Base-by-base conservation (phyloP, 2,797 vertebrate genomes). In the Toxotes lorentzi region DNA sequence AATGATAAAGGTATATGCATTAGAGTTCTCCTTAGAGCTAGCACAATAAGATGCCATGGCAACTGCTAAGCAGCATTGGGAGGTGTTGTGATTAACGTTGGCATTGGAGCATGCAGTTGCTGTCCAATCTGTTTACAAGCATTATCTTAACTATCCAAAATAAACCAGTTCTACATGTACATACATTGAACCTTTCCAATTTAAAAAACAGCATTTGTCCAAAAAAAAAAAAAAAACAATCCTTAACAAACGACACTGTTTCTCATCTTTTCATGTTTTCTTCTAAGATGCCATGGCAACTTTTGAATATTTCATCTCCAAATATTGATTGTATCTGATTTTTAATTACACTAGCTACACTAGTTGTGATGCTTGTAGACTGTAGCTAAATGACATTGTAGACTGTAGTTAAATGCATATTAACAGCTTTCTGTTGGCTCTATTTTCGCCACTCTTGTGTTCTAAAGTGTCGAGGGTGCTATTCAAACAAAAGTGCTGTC, bases 1-100 rank as follows among this genome's bases (percentile, higher is more conserved):
- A 96, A 96, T 96, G 94, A 93, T 95, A 93, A 95, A 95, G 95
- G 95, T 96, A 96, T 95, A 95, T 94, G 84, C 93, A 94, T 88
- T 92, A 92, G 93, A 90, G 92, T 94, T 94, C 86, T 94, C 91
- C 88, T 92, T 94, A 95, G 95, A 89, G 88, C 89, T 93, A 92
- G 93, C 87, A 93, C 89, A 94, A 91, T 94, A 95, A 95, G 94
- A 95, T 95, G 94, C 94, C 95, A 96, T 96, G 95, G 95, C 95
- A 96, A 94, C 92, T 93, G 91, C 89, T 93, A 69, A 92, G 88
- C 91, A 89, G 89, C 87, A 91, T 90, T 93, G 87, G 91, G 86
- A 91, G 87, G 89, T 79, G 85, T 87, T 84, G 89, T 88, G 81
- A 91, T 84, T 86, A 82, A 83, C 78, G 70, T 84, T 90, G 84